Conservation (phyloP, 2,888 invertebrate species). For the Therioaphis trifolii region DNA sequence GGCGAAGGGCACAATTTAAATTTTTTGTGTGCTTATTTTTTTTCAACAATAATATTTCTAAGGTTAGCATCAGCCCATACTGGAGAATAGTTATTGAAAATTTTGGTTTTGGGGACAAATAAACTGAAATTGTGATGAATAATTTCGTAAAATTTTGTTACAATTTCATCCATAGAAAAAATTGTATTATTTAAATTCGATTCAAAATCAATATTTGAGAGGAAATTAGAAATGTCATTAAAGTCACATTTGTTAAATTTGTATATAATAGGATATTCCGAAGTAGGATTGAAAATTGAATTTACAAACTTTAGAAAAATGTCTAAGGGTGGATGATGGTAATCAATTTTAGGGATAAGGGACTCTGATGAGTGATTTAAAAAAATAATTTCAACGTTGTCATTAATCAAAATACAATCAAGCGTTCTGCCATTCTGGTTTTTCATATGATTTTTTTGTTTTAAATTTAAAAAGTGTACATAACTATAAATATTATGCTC, state of each 20-base stretch:
- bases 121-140: background rate
- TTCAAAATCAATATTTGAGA: background rate
- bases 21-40: conserved; percentile 19
- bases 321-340: background rate
- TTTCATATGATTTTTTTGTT: background rate
- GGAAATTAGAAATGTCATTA: background rate
- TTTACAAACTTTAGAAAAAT: background rate
- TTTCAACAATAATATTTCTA: conserved; percentile 19
- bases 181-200: background rate
- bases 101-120: conserved; percentile 3
- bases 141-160: conserved; percentile 2
- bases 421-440: background rate
- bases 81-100: conserved; percentile 20
- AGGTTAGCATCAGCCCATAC: conserved; percentile 11
- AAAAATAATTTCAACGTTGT: conserved; percentile 20
- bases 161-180: background rate
- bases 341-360: background rate
- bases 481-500: conserved; percentile 2
- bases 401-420: background rate
- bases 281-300: background rate
- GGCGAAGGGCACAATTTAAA: background rate
- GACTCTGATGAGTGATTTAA: background rate
- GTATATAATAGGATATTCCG: background rate
- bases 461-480: background rate
- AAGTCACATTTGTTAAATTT: background rate